Conservation (phyloP, 1,140 invertebrate species). For the Micrasema longulum region DNA sequence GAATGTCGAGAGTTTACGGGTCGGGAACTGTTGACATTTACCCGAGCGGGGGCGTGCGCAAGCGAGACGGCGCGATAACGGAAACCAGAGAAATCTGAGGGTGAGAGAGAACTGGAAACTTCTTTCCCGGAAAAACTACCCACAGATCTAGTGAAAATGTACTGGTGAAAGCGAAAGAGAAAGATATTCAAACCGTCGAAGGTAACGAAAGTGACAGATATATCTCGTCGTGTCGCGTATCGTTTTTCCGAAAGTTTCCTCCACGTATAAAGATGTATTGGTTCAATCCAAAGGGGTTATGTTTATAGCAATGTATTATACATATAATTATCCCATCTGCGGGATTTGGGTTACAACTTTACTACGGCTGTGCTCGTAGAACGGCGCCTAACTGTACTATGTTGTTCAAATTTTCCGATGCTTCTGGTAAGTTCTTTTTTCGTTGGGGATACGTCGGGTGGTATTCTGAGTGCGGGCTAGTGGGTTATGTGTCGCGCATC, state of each 20-base stretch:
- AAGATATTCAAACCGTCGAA: neutral
- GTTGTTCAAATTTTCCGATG: neutral
- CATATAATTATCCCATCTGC: no score
- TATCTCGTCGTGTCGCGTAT: neutral
- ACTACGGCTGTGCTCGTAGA: neutral
- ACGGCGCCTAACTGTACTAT: neutral
- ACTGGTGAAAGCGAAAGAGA: conserved; percentile 10
- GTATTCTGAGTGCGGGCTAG: no score
- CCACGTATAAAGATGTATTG: conserved; percentile 4
- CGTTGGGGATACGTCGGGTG: no score
- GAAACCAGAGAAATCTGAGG: conserved; percentile 8
- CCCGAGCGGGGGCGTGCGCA: conserved; percentile 2
- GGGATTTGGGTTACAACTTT: conserved; percentile 16
- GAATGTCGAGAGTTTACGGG: conserved; percentile 35
- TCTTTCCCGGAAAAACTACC: neutral
- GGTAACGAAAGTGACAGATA: conserved; percentile 5
- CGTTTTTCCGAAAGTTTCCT: neutral
- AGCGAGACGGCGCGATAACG: neutral
- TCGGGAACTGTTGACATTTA: conserved; percentile 36
- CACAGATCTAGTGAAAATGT: neutral
- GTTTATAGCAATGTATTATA: no score
- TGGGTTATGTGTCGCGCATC: conserved; percentile 14
- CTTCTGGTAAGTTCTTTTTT: neutral
- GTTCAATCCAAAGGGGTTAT: neutral
- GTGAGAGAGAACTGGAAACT: conserved; percentile 1